Base-by-base conservation (phyloP, 2,888 invertebrate genomes). In the Leucophenga montana region DNA sequence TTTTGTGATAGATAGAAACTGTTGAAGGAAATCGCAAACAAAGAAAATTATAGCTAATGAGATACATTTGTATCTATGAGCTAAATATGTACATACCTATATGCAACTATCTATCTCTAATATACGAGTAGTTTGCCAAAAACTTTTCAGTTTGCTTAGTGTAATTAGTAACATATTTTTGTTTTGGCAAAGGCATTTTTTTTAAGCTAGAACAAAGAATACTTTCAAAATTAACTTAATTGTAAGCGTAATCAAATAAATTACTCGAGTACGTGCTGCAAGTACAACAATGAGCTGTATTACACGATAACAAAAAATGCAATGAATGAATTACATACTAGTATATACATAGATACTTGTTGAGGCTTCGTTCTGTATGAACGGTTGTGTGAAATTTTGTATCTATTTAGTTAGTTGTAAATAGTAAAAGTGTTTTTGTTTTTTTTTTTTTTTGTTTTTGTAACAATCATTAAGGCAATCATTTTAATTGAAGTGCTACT, bases 231-330 rank as follows among this genome's bases (percentile, higher is more conserved):
- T 62, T 65, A 46, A 57, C 56, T 75, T 73, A 79, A 79, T 79
- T 81, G 83, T 74, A 66, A 71, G 72, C 65, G 79, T 75, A 84
- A 84, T 82, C 79, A 81, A 81, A 79, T 83, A 83, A 82, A 84
- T 81, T 83, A 83, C 77, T 74, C 71, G 73, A 82, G 78, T 76
- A 84, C 79, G 82, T 76, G 79, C 46, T 48, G 6, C 46, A 22
- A 46, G 39, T 76, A 82, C 80, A 77, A 79, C 79, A 72, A 79
- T 82, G 79, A n/a, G n/a, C n/a, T n/a, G n/a, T n/a, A n/a, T n/a
- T n/a, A n/a, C n/a, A 82, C 76, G 79, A 79, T 82, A 44, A 61
- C 13, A 9, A 61, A 31, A 4, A 16, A 44, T 1, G 0, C 11
- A 44, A 61, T 20, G 44, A 44, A 44, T 39, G 39, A 44, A 61